A percentile compares a stretch with the other conserved stretches of the same genome.
These are phyloP conservation scores for Falco peregrinus DNA, from an alignment of 2,797 vertebrate genomes.

Conservation along the genomic window DNA sequence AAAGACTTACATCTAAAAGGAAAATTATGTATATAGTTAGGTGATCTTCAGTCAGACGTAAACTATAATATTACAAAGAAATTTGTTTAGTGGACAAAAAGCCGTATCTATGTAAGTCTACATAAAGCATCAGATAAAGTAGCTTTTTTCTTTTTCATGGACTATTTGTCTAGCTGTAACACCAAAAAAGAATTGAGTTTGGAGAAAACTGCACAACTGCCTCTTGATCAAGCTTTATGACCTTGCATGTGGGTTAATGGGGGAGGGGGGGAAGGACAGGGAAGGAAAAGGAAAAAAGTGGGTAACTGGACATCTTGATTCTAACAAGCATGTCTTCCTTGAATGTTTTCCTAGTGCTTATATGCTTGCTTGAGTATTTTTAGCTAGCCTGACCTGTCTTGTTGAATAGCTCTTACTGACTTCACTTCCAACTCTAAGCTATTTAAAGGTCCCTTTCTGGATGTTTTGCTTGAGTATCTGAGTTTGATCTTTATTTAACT, in stretches of 20 bases:
- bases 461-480: background rate
- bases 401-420: background rate
- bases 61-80: background rate
- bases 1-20: background rate
- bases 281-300: background rate
- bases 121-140: background rate
- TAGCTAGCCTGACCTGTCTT: background rate
- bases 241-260: background rate
- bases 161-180: background rate
- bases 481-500: background rate
- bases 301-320: background rate
- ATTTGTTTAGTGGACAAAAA: background rate
- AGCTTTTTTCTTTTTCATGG: background rate
- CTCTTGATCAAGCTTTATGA: background rate
- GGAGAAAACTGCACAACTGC: background rate
- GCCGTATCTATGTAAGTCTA: accelerated
- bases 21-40: background rate
- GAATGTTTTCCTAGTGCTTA: background rate
- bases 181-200: background rate
- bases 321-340: constrained; percentile 23
- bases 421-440: background rate
- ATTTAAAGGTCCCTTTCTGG: background rate
- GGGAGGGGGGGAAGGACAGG: background rate
- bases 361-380: background rate
- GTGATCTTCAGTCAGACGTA: background rate